Evolutionary conservation across 2,113 vertebrate genomes (phyloP).

Genomic region (Hippocampus mohnikei): DNA sequence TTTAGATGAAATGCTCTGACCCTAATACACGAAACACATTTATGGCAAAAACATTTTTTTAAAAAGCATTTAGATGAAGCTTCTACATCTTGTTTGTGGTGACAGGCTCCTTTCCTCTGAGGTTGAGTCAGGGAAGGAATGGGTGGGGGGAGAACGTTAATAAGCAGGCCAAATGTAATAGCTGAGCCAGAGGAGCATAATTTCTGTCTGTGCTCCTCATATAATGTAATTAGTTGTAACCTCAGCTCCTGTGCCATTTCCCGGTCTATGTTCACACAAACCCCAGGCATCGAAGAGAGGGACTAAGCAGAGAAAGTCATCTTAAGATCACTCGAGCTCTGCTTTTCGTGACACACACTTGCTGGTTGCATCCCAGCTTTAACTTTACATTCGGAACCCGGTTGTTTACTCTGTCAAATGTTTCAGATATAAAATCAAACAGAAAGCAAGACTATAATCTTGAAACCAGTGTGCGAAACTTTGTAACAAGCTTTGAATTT

Average conservation of each 20-base stretch:
- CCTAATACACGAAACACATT: neutral
- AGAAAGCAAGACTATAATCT: slow-evolving; percentile 15
- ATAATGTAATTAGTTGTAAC: slow-evolving; percentile 69
- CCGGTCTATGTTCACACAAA: slow-evolving; percentile 16
- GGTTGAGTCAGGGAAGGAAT: slow-evolving; percentile 31
- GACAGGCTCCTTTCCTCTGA: slow-evolving; percentile 6
- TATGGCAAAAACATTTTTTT: neutral
- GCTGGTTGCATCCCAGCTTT: slow-evolving; percentile 5
- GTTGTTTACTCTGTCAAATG: slow-evolving; percentile 25
- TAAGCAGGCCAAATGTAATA: slow-evolving; percentile 68
- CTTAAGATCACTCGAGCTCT: slow-evolving; percentile 4
- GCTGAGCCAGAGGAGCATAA: slow-evolving; percentile 61
- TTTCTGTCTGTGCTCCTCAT: slow-evolving; percentile 54
- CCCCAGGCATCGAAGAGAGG: slow-evolving; percentile 3
- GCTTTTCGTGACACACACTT: neutral
- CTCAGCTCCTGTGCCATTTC: slow-evolving; percentile 25
- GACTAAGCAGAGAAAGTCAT: neutral
- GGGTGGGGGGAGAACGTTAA: slow-evolving; percentile 42
- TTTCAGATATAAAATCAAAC: slow-evolving; percentile 49
- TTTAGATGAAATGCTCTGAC: neutral
- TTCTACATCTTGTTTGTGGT: neutral
- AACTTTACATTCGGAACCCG: neutral
- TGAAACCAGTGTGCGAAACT: neutral
- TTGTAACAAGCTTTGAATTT: neutral
- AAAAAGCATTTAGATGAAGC: neutral